Conservation (phyloP, 1,140 invertebrate genomes). For the Elymnias hypermnestra region DNA sequence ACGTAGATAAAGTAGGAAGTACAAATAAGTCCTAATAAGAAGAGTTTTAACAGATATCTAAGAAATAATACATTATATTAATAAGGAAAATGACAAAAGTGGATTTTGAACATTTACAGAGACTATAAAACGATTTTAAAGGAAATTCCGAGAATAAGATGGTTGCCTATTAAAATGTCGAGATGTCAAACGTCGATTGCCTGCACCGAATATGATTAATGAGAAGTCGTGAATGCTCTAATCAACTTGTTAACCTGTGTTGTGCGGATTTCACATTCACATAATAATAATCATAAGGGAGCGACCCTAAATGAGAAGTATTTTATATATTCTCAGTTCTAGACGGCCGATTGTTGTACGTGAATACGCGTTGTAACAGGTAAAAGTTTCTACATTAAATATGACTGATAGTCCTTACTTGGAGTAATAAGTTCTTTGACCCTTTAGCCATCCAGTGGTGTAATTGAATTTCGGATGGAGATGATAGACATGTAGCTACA, state of each 20-base stretch:
- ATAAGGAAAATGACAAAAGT: slow-evolving; percentile 1
- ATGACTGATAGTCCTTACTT: no score
- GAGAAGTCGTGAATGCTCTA: slow-evolving; percentile 12
- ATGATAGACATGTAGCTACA: no score
- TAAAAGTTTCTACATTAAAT: no score
- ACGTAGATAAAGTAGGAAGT: no score
- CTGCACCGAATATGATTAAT: slow-evolving; percentile 16
- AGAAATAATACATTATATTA: no score
- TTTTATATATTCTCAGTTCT: background rate
- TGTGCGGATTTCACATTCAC: slow-evolving; percentile 10
- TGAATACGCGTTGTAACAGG: no score
- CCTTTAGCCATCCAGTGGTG: no score
- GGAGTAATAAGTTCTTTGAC: no score
- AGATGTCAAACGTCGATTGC: slow-evolving; percentile 12
- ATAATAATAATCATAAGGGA: slow-evolving; percentile 3
- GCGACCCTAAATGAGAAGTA: background rate
- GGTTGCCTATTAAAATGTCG: slow-evolving; percentile 5
- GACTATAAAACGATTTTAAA: background rate
- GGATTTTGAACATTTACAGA: background rate
- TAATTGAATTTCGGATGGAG: no score
- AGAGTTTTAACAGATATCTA: no score
- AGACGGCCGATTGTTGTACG: no score
- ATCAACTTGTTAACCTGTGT: slow-evolving; percentile 11
- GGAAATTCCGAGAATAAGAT: slow-evolving; percentile 10
- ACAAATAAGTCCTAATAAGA: no score